These are phyloP conservation scores for Ceratina australensis DNA, from an alignment of 1,140 invertebrate genomes.

Conservation along the genomic window DNA sequence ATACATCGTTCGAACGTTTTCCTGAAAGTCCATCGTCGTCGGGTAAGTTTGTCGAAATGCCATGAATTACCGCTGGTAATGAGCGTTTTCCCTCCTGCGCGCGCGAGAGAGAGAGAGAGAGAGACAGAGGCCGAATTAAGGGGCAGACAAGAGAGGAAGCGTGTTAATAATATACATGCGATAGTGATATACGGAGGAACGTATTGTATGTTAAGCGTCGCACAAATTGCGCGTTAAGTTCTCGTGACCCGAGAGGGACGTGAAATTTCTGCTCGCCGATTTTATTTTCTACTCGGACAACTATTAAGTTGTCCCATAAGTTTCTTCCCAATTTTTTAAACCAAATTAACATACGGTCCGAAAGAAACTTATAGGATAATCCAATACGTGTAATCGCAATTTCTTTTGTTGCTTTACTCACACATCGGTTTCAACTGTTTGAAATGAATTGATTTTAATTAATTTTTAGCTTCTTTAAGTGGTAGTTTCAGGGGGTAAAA, in stretches of 20 bases:
- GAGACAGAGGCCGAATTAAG: too few relatives aligned
- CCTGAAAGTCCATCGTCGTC: neutral
- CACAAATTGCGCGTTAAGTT: conserved; percentile 6
- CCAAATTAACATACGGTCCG: too few relatives aligned
- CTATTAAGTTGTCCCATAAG: too few relatives aligned
- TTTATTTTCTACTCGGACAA: neutral
- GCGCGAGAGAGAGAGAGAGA: neutral
- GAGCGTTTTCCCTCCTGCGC: neutral
- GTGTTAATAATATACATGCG: conserved; percentile 14
- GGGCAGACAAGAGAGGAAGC: neutral
- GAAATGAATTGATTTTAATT: too few relatives aligned
- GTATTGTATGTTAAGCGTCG: conserved; percentile 23
- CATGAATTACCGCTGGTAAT: neutral
- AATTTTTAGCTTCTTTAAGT: too few relatives aligned
- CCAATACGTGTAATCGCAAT: too few relatives aligned
- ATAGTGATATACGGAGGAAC: conserved; percentile 14
- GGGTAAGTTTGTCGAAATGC: neutral
- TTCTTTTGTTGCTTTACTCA: too few relatives aligned
- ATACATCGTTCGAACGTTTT: conserved; percentile 4
- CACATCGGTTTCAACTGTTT: too few relatives aligned
- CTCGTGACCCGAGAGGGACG: conserved; percentile 3
- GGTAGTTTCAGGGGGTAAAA: too few relatives aligned
- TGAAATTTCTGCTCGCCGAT: conserved; percentile 5
- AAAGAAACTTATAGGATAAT: too few relatives aligned
- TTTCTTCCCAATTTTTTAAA: too few relatives aligned